phyloP scores from a whole-genome alignment of 2,113 vertebrate genomes.

The Ploceus nigricollis region DNA sequence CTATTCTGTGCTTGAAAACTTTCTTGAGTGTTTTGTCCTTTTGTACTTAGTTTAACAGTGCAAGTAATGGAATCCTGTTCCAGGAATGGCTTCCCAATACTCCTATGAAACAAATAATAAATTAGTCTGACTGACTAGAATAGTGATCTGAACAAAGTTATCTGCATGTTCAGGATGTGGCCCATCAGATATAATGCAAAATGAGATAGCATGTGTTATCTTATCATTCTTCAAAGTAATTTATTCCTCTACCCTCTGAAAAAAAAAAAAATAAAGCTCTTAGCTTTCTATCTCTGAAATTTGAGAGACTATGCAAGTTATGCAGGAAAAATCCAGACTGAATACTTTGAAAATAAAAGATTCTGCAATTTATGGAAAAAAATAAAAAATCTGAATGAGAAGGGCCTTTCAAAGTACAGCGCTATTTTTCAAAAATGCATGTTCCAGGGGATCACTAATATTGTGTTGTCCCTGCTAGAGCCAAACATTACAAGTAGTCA shows the following conservation, averaged over 20 bases:
- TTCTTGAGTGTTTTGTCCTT: not conserved
- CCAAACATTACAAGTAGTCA: not conserved
- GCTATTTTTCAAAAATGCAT: not conserved
- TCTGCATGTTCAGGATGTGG: not conserved
- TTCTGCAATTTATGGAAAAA: not conserved
- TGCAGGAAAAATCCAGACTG: not conserved
- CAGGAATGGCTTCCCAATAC: not conserved
- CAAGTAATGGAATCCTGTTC: not conserved
- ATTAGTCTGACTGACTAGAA: not conserved
- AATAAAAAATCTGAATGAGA: not conserved
- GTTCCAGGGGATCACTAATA: constrained; percentile 39
- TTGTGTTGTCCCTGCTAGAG: constrained; percentile 18
- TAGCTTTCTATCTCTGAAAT: not conserved
- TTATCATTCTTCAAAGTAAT: not conserved
- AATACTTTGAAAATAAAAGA: not conserved
- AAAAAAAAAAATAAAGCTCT: not conserved
- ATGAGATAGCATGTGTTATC: not conserved
- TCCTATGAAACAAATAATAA: not conserved
- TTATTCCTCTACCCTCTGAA: not conserved
- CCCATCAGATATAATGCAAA: not conserved
- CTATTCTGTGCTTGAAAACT: not conserved
- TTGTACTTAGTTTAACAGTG: not conserved
- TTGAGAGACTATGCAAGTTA: not conserved
- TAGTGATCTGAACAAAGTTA: not conserved
- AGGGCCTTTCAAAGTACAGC: not conserved